Conservation (phyloP, 2,797 vertebrate genomes). For the Gymnocypris eckloni region DNA sequence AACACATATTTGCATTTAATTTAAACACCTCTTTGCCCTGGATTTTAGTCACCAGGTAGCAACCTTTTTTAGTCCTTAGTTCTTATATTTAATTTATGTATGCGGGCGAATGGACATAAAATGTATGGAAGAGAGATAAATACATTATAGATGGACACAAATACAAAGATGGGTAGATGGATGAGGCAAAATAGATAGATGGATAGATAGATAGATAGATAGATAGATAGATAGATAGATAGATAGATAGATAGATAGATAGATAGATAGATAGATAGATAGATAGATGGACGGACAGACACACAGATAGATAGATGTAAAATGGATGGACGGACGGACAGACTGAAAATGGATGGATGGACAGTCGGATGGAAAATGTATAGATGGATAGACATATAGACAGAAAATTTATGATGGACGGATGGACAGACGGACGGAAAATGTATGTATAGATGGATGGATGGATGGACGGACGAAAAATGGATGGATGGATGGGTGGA, state of each 20-base stretch:
- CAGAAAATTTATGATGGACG: not conserved
- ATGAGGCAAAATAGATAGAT: not conserved
- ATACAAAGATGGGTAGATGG: not conserved
- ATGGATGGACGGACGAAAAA: not conserved
- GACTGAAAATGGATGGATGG: not conserved
- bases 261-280: not conserved
- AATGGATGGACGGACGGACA: too few species aligned
- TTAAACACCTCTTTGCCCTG: not conserved
- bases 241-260: not conserved
- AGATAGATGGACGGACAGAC: not conserved
- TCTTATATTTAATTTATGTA: not conserved
- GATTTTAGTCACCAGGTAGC: not conserved
- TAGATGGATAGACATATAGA: not conserved
- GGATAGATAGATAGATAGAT: not conserved
- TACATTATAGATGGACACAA: not conserved
- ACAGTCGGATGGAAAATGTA: too few species aligned
- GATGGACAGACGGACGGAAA: not conserved
- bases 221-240: too few species aligned
- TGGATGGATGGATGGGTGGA: not conserved
- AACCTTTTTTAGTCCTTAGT: too few species aligned
- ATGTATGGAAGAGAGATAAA: not conserved
- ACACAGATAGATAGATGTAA: not conserved
- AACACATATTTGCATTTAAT: not conserved
- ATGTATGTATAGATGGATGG: not conserved
- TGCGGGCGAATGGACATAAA: not conserved